phyloP scores from a whole-genome alignment of 2,888 invertebrate species.

The Caenorhabditis afra region DNA sequence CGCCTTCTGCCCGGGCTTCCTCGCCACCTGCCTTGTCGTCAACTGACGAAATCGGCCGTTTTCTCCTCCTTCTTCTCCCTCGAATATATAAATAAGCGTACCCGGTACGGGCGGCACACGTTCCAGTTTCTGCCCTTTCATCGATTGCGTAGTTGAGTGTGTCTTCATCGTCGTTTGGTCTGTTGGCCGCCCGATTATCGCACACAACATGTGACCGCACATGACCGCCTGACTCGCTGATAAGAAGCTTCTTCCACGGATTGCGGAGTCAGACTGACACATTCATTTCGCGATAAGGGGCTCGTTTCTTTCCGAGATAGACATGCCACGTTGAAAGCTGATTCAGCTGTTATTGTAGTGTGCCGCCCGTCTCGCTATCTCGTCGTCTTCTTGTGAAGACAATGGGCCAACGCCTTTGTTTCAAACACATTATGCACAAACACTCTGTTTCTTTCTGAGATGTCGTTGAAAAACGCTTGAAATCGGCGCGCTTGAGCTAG shows the following conservation, averaged over 20 bases:
- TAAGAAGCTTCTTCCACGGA: slow-evolving; percentile 40
- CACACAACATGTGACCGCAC: slow-evolving; percentile 52
- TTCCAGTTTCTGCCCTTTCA: slow-evolving; percentile 52
- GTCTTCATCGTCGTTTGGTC: neutral
- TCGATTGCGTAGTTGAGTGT: slow-evolving; percentile 23
- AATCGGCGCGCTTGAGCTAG: slow-evolving; percentile 34
- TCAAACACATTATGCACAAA: slow-evolving; percentile 36
- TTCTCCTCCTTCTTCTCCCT: neutral
- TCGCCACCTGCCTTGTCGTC: slow-evolving; percentile 27
- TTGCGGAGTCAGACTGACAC: slow-evolving; percentile 18
- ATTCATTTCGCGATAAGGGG: slow-evolving; percentile 21
- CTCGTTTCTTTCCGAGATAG: neutral
- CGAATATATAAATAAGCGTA: slow-evolving; percentile 27
- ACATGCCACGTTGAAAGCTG: too few species aligned
- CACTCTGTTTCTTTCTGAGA: slow-evolving; percentile 8
- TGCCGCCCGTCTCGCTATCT: too few species aligned
- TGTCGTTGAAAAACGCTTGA: slow-evolving; percentile 59
- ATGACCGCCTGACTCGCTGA: slow-evolving; percentile 50
- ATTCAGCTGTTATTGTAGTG: too few species aligned
- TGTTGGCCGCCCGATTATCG: slow-evolving; percentile 5
- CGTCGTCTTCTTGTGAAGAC: too few species aligned
- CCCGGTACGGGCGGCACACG: slow-evolving; percentile 25
- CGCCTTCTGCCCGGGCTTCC: neutral
- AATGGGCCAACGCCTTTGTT: slow-evolving; percentile 9
- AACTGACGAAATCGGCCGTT: slow-evolving; percentile 36